phyloP scores from a whole-genome alignment of 2,113 vertebrate genomes.

The Pampusana beccarii region DNA sequence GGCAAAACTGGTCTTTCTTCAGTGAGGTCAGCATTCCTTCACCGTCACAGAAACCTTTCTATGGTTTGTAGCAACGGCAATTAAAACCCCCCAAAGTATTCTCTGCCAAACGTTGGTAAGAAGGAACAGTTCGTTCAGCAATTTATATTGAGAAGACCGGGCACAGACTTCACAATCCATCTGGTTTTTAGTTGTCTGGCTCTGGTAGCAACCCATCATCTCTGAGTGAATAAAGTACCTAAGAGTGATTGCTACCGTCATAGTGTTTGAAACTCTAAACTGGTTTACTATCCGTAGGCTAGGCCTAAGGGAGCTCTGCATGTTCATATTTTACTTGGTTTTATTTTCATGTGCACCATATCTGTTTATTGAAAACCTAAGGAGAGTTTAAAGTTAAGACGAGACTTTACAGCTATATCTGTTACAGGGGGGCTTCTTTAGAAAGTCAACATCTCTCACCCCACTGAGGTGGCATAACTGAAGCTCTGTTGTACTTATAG shows the following conservation, averaged over 20 bases:
- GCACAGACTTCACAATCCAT: not conserved
- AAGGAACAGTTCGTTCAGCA: constrained; percentile 28
- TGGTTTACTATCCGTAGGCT: constrained; percentile 1
- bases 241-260: not conserved
- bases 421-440: not conserved
- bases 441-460: not conserved
- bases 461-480: not conserved
- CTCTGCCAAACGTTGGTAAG: constrained; percentile 50
- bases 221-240: not conserved
- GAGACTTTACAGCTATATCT: not conserved
- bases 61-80: constrained; percentile 7
- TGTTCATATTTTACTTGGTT: not conserved
- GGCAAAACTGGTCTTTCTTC: constrained; percentile 59
- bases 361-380: constrained; percentile 17
- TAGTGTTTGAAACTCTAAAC: not conserved
- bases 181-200: constrained; percentile 46
- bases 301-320: not conserved
- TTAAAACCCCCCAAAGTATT: constrained; percentile 1
- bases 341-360: constrained; percentile 27
- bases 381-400: not conserved
- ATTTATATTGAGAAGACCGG: constrained; percentile 36
- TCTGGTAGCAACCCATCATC: constrained; percentile 5
- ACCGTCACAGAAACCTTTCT: constrained; percentile 29
- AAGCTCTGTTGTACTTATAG: not conserved
- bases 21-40: constrained; percentile 52